Conservation (phyloP, 92 coral and sea anemone genomes). For the Siderastrea siderea region DNA sequence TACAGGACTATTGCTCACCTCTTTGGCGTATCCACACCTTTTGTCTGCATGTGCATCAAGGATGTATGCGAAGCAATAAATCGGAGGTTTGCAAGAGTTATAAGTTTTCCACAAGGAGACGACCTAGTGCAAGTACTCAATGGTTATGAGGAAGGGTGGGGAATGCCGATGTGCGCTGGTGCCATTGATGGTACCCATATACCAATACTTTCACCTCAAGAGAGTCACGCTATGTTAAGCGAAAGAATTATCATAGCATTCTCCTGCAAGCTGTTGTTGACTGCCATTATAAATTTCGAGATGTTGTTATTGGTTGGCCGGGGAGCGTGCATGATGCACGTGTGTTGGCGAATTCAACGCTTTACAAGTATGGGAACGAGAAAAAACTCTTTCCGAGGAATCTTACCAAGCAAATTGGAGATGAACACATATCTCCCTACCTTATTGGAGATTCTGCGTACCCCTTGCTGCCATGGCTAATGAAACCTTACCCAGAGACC, state of each 20-base stretch:
- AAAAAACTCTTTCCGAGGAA: slow-evolving; percentile 46
- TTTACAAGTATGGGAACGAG: slow-evolving; percentile 54
- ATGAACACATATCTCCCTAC: slow-evolving; percentile 47
- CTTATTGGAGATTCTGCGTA: slow-evolving; percentile 71
- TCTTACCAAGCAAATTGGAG: slow-evolving; percentile 26
- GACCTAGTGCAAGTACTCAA: too few relatives aligned
- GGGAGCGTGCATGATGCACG: slow-evolving; percentile 80
- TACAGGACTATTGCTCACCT: too few relatives aligned
- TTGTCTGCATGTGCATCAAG: too few relatives aligned
- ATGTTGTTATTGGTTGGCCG: slow-evolving; percentile 81
- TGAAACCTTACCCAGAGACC: slow-evolving; percentile 58
- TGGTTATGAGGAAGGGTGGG: too few relatives aligned
- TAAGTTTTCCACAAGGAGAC: too few relatives aligned
- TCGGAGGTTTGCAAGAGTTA: too few relatives aligned
- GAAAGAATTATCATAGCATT: slow-evolving; percentile 70
- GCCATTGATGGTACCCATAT: too few relatives aligned
- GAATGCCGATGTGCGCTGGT: too few relatives aligned
- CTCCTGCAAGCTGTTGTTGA: slow-evolving; percentile 77
- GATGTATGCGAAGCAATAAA: neutral
- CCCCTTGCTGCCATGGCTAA: slow-evolving; percentile 71
- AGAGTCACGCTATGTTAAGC: slow-evolving; percentile 64
- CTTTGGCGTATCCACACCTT: too few relatives aligned
- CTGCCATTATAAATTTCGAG: slow-evolving; percentile 69
- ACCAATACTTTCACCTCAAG: slow-evolving; percentile 21
- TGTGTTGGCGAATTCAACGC: slow-evolving; percentile 45